These are phyloP conservation scores for Seriola rivoliana DNA, from an alignment of 2,113 vertebrate species.

Conservation along the genomic window DNA sequence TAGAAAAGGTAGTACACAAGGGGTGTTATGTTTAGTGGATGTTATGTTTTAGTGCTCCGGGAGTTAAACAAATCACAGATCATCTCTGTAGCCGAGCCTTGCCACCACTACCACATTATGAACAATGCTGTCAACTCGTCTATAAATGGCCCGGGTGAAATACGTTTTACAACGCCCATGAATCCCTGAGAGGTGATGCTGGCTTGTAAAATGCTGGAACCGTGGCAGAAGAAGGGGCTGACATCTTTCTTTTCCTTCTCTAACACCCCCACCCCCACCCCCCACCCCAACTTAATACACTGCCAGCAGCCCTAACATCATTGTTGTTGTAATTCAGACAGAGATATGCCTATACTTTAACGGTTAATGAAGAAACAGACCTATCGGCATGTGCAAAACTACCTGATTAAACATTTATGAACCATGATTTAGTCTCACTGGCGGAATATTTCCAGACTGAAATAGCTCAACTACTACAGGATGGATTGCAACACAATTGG, in stretches of 20 bases:
- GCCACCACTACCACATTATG: constrained; percentile 1
- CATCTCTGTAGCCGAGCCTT: constrained; percentile 10
- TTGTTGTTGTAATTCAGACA: constrained; percentile 38
- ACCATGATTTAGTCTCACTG: background rate
- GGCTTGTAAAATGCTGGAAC: constrained; percentile 45
- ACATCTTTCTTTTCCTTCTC: constrained; percentile 43
- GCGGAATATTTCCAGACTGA: background rate
- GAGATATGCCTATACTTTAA: constrained; percentile 24
- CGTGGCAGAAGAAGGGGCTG: constrained; percentile 16
- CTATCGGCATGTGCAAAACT: background rate
- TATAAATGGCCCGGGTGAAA: constrained; percentile 38
- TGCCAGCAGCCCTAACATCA: constrained; percentile 27
- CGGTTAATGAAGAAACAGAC: background rate
- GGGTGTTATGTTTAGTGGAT: constrained; percentile 12
- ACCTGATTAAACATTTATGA: background rate
- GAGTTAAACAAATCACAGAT: constrained; percentile 56
- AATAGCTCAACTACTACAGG: background rate
- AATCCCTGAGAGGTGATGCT: constrained; percentile 46
- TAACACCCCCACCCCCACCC: background rate
- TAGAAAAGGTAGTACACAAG: constrained; percentile 52
- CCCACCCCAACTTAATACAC: background rate
- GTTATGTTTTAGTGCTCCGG: constrained; percentile 41
- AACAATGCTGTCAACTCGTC: constrained; percentile 34
- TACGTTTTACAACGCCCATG: constrained; percentile 32
- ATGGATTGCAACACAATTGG: background rate